Conservation (phyloP, 2,797 vertebrate genomes). For the Gobio occitaniae region DNA sequence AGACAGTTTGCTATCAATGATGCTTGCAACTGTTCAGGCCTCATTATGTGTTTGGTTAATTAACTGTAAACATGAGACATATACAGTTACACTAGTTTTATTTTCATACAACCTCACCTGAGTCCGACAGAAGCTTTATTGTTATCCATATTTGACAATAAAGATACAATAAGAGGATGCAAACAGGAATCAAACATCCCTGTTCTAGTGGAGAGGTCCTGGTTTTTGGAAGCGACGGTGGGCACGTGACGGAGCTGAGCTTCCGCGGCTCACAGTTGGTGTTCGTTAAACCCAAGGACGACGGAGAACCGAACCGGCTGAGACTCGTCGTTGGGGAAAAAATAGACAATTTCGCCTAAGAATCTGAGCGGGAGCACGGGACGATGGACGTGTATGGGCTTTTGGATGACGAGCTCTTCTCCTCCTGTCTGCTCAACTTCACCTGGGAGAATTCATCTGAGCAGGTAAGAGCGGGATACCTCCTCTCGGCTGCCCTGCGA, state of each 20-base stretch:
- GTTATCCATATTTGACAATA: not conserved
- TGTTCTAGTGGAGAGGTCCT: constrained; percentile 61
- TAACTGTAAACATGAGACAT: not conserved
- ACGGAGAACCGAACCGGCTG: constrained; percentile 64
- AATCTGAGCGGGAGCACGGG: constrained; percentile 62
- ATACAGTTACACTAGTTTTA: not conserved
- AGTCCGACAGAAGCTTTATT: not conserved
- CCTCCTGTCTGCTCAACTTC: constrained; percentile 89
- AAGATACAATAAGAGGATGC: not conserved
- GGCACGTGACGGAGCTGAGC: constrained; percentile 66
- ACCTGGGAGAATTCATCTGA: constrained; percentile 91
- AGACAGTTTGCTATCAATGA: not conserved
- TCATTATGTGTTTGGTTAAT: constrained; percentile 4
- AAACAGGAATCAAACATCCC: not conserved
- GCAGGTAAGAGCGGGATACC: constrained; percentile 83
- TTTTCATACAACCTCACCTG: not conserved
- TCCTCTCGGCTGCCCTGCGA: not conserved
- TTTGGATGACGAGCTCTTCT: constrained; percentile 89
- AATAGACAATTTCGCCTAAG: constrained; percentile 22
- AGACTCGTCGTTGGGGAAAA: constrained; percentile 62
- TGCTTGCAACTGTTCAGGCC: constrained; percentile 6
- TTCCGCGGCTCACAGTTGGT: constrained; percentile 59
- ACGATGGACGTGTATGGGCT: constrained; percentile 91
- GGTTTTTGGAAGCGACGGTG: constrained; percentile 60
- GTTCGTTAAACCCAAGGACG: constrained; percentile 63